Base-by-base conservation (phyloP, 2,113 vertebrate genomes). In the Strix aluco region DNA sequence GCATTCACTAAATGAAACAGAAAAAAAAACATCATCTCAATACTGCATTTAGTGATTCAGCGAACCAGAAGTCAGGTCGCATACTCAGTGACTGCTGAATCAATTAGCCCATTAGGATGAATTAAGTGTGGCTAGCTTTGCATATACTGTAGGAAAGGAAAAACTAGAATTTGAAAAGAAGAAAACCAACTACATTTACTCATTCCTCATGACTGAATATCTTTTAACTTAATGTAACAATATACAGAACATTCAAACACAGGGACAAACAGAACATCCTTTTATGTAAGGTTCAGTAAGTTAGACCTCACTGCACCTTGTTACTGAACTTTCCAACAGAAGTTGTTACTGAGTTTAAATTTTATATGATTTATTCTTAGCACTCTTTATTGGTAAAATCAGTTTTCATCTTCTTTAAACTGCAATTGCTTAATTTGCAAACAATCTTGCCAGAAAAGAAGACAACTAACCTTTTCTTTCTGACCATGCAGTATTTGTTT, bases 51-150 rank as follows among this genome's bases (percentile, higher is more conserved):
- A 94, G 88, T 5, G 40, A 26, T 18, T 29, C 72, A 7, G 91
- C 78, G 88, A 96, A 66, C 86, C 95, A 78, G 63, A 90, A 88
- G 75, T 8, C 75, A 47, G 83, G 86, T 81, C 59, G 1, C 29
- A 30, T 15, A 9, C 40, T 44, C 15, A 1, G 29, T 1, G 3
- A 34, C 40, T 26, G 9, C 10, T 15, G 55, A 83, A 94, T 94
- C 96, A 94, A 78, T 94, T 81, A 94, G 58, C 55, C 17, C 88
- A 66, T 86, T 77, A 86, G 40, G 62, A 77, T 44, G 62, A 88
- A 92, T 81, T 86, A 86, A 86, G 23, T 2, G 9, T 40, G 63
- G 54, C 55, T 46, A 70, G 46, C 25, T 86, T 69, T 86, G 40
- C 9, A 1, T 71, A 59, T 44, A 25, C 57, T 34, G 34, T 11